A percentile compares a stretch with the other conserved stretches of the same genome.
Evolutionary conservation across 2,113 vertebrate genomes (phyloP).

Genomic region (Marcusenius ussheri): DNA sequence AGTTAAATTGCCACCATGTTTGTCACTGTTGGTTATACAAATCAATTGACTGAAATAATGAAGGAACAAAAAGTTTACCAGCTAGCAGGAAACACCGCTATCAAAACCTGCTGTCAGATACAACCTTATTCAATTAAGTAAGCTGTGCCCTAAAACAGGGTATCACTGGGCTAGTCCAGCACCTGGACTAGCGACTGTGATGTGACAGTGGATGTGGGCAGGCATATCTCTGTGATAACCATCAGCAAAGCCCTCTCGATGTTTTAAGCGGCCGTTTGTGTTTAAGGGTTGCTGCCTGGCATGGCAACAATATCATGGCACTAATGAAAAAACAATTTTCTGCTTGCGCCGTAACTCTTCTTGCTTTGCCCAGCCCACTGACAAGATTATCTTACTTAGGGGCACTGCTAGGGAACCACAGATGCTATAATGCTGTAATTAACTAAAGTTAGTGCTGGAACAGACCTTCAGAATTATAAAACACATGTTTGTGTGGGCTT

Average conservation of each 20-base stretch:
- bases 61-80: background rate
- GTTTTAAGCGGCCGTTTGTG: background rate
- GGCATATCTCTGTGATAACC: background rate
- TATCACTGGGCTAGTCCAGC: background rate
- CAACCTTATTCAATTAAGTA: background rate
- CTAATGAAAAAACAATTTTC: background rate
- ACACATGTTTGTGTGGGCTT: background rate
- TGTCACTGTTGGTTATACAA: background rate
- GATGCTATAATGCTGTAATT: background rate
- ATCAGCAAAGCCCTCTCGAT: background rate
- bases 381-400: background rate
- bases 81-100: background rate
- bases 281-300: background rate
- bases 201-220: background rate
- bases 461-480: background rate
- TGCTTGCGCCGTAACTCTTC: background rate
- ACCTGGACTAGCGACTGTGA: background rate
- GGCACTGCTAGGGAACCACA: background rate
- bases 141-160: background rate
- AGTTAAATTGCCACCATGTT: background rate
- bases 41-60: background rate
- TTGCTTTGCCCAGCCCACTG: background rate
- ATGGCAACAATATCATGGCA: background rate
- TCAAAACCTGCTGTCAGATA: background rate
- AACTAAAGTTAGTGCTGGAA: background rate